Evolutionary conservation across 2,888 invertebrate species (phyloP).

Genomic region (Diplolepis rosae): DNA sequence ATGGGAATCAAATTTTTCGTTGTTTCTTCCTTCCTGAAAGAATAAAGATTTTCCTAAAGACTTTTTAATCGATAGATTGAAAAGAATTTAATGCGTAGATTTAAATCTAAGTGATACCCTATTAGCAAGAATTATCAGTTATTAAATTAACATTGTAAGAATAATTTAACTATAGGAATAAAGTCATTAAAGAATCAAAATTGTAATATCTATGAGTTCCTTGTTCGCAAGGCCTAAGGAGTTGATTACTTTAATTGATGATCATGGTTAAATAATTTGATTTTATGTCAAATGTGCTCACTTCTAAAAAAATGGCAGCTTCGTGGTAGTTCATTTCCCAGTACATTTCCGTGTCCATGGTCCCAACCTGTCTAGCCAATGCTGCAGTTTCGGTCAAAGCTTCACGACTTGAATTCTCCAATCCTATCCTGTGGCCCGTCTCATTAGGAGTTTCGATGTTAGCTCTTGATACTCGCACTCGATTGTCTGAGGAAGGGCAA

Average conservation of each 20-base stretch:
- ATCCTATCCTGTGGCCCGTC: conserved; percentile 54
- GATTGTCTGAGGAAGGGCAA: conserved; percentile 67
- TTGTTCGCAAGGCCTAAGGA: background rate
- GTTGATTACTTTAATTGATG: background rate
- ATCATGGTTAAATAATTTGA: background rate
- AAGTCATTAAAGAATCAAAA: background rate
- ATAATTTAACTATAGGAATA: background rate
- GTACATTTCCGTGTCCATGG: conserved; percentile 73
- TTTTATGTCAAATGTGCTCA: conserved; percentile 60
- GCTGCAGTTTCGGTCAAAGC: conserved; percentile 62
- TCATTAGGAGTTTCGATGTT: conserved; percentile 59
- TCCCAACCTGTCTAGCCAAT: conserved; percentile 58
- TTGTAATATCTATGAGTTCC: background rate
- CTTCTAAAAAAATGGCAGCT: conserved; percentile 91
- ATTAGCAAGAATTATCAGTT: too few species aligned
- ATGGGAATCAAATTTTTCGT: conserved; percentile 93
- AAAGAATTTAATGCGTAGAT: too few species aligned
- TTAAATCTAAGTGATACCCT: too few species aligned
- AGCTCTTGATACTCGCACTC: conserved; percentile 55
- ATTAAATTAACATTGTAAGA: too few species aligned
- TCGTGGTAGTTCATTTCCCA: conserved; percentile 95
- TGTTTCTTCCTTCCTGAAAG: conserved; percentile 89
- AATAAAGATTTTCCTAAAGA: background rate
- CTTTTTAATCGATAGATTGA: too few species aligned
- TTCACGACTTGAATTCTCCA: conserved; percentile 51